Conservation (phyloP, 2,113 vertebrate species). For the Microtus montanus region DNA sequence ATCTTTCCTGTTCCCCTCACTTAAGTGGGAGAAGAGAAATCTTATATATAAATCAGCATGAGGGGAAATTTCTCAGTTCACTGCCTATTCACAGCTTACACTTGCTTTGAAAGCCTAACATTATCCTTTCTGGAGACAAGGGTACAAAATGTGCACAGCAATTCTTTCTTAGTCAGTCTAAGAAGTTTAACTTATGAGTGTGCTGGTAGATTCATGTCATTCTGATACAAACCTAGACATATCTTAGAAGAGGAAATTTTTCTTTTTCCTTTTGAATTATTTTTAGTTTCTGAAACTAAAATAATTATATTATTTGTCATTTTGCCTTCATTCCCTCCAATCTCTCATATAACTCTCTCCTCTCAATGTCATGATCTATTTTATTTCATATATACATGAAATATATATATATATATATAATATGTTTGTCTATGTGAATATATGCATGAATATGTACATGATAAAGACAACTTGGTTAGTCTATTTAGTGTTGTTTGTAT, state of each 20-base stretch:
- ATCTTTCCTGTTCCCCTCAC: not conserved
- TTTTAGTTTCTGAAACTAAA: not conserved
- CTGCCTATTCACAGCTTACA: not conserved
- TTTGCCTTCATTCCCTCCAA: not conserved
- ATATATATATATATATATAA: no score
- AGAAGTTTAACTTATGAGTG: not conserved
- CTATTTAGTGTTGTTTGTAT: not conserved
- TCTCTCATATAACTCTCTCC: not conserved
- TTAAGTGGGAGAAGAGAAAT: not conserved
- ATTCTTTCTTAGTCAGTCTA: not conserved
- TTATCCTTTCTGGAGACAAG: not conserved
- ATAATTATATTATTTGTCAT: not conserved
- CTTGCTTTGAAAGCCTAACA: not conserved
- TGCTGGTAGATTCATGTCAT: not conserved
- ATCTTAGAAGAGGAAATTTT: not conserved
- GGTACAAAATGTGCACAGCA: not conserved
- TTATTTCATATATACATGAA: not conserved
- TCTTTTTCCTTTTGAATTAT: not conserved
- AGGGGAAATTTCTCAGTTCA: not conserved
- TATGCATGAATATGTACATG: not conserved
- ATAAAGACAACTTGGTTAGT: not conserved
- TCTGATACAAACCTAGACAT: not conserved
- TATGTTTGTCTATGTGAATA: no score
- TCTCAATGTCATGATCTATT: not conserved
- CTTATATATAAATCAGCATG: no score